Conservation (phyloP, 1,140 invertebrate genomes). For the Drosophila sturtevanti region DNA sequence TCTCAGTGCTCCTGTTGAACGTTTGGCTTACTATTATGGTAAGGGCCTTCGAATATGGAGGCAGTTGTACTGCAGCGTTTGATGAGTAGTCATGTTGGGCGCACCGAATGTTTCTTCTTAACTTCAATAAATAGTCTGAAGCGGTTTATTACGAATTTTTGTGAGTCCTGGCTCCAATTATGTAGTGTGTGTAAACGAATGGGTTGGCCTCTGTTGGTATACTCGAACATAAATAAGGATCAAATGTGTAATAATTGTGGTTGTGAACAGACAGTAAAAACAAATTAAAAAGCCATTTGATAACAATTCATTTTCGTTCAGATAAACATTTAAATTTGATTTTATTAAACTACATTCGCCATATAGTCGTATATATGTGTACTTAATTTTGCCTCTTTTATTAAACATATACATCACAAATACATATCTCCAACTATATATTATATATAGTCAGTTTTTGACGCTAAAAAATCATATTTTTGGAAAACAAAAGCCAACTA, state of each 20-base stretch:
- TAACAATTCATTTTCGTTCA: not conserved
- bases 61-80: constrained; percentile 39
- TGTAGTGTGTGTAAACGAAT: constrained; percentile 18
- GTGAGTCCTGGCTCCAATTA: constrained; percentile 24
- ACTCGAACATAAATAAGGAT: constrained; percentile 1
- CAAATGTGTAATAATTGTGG: constrained; percentile 9
- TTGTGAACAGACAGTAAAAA: not conserved
- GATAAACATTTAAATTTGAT: not conserved
- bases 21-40: constrained; percentile 3
- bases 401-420: not conserved
- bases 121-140: not conserved
- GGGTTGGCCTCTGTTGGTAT: not conserved
- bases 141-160: constrained; percentile 33
- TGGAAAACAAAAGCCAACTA: no score
- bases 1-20: not conserved
- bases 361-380: not conserved
- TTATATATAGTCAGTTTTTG: not conserved
- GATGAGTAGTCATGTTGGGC: constrained; percentile 23
- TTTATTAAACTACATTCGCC: not conserved
- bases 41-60: constrained; percentile 13
- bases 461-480: no score
- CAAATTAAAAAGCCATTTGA: not conserved
- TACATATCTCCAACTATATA: not conserved
- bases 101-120: not conserved
- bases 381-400: not conserved